Conservation (phyloP, 2,888 invertebrate species). For the Andrena praecox region DNA sequence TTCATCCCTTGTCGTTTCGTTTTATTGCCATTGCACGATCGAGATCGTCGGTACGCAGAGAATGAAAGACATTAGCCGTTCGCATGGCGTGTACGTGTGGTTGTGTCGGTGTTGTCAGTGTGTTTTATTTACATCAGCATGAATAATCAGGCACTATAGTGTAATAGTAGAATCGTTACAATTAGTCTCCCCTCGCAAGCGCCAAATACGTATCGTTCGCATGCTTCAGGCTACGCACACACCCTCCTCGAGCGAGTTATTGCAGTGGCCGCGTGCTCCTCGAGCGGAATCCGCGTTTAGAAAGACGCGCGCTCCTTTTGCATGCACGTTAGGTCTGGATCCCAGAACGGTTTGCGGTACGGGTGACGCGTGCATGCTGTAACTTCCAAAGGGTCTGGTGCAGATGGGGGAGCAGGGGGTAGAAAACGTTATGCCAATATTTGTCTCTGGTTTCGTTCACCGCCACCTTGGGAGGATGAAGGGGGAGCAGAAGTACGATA, state of each 20-base stretch:
- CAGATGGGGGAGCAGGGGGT: neutral
- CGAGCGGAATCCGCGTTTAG: constrained; percentile 10
- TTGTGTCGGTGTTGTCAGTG: neutral
- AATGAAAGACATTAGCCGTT: neutral
- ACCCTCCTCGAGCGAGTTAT: constrained; percentile 43
- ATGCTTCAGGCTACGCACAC: constrained; percentile 49
- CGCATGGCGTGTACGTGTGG: constrained; percentile 15
- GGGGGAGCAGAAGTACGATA: constrained; percentile 69
- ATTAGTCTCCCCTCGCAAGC: constrained; percentile 59
- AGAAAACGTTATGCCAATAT: constrained; percentile 19
- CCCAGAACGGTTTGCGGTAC: constrained; percentile 27
- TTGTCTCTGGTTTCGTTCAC: constrained; percentile 71
- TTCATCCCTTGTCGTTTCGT: constrained; percentile 14
- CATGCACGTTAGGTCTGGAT: constrained; percentile 59
- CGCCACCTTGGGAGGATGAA: constrained; percentile 75
- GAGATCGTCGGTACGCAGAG: constrained; percentile 21
- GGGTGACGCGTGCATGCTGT: constrained; percentile 50
- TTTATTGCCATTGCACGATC: constrained; percentile 36
- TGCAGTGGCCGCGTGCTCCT: constrained; percentile 32
- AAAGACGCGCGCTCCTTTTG: constrained; percentile 13
- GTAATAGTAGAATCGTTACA: constrained; percentile 34
- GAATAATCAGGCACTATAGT: constrained; percentile 42
- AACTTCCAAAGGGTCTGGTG: constrained; percentile 1
- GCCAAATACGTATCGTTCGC: constrained; percentile 28
- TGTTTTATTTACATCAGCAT: constrained; percentile 46